Percentiles rank a stretch among this genome's conserved stretches.
Evolutionary conservation across 1,140 invertebrate species (phyloP).

Genomic region (Eulimnadia texana): DNA sequence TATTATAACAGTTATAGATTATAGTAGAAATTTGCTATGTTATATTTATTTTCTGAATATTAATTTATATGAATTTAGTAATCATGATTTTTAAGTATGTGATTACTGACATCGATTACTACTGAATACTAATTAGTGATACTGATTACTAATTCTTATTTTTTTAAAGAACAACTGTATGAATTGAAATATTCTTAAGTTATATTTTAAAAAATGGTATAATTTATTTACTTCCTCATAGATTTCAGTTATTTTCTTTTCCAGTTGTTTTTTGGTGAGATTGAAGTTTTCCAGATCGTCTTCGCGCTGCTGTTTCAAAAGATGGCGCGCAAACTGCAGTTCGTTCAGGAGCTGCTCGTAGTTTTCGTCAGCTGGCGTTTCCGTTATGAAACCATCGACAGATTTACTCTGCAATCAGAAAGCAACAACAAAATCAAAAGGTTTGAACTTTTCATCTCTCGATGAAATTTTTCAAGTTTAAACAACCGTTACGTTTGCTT

Average conservation of each 20-base stretch:
- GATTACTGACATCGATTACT: too few relatives aligned
- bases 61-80: background rate
- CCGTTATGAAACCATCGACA: background rate
- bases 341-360: background rate
- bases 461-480: too few relatives aligned
- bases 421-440: too few relatives aligned
- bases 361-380: background rate
- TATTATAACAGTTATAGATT: too few relatives aligned
- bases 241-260: background rate
- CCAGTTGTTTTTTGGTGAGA: background rate
- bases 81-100: background rate
- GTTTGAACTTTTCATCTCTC: too few relatives aligned
- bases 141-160: too few relatives aligned
- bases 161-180: too few relatives aligned
- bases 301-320: background rate
- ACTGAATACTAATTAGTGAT: too few relatives aligned
- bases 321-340: background rate
- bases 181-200: background rate
- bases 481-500: background rate
- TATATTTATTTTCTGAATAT: too few relatives aligned
- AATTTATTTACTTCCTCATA: background rate
- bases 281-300: background rate
- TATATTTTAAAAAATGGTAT: background rate
- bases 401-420: too few relatives aligned
- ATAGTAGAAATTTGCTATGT: too few relatives aligned